Evolutionary conservation across 2,797 vertebrate genomes (phyloP).

Genomic region (Mormyrops boulengeri): DNA sequence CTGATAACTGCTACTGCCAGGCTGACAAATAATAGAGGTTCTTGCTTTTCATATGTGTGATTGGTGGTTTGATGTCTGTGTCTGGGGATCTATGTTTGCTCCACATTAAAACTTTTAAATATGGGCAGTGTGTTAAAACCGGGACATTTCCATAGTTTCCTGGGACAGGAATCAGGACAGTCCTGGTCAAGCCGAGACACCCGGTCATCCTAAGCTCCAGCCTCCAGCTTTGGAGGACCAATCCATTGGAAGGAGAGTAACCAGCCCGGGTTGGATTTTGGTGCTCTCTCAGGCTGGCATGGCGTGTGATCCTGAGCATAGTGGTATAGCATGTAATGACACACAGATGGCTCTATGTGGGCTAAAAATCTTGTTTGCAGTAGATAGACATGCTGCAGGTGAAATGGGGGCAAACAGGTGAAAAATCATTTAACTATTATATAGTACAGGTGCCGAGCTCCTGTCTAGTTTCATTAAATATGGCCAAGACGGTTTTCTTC

Average conservation of each 20-base stretch:
- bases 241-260: background rate
- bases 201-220: background rate
- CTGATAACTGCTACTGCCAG: background rate
- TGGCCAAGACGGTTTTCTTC: background rate
- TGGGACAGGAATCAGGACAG: background rate
- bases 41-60: background rate
- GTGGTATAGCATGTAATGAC: background rate
- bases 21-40: background rate
- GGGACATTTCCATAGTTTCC: background rate
- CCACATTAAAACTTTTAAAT: background rate
- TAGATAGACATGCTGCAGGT: background rate
- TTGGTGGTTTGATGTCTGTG: background rate
- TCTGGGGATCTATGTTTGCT: background rate
- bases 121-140: background rate
- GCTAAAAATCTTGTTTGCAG: background rate
- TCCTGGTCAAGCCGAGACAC: background rate
- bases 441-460: background rate
- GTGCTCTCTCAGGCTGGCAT: background rate
- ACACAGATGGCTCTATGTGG: background rate
- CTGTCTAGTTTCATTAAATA: background rate
- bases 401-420: background rate
- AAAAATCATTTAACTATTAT: background rate
- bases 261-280: background rate
- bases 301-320: background rate
- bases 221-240: background rate